Conservation (phyloP, 1,140 invertebrate genomes). For the Hermetia illucens region DNA sequence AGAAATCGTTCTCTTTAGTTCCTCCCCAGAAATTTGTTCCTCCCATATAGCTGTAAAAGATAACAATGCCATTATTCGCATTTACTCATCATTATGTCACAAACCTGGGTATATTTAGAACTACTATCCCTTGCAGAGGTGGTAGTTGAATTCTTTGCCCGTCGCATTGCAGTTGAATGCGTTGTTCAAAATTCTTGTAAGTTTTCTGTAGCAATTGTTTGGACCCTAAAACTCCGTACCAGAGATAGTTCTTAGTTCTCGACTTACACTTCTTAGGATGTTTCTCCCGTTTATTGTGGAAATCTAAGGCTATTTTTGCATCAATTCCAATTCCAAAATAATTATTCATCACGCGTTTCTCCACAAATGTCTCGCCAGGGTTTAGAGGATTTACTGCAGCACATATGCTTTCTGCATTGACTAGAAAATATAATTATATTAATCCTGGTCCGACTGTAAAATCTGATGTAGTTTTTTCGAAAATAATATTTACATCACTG, state of each 20-base stretch:
- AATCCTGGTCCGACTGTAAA: constrained; percentile 54
- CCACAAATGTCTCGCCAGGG: constrained; percentile 74
- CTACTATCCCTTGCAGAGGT: constrained; percentile 89
- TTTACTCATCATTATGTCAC: too few relatives aligned
- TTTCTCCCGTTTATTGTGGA: constrained; percentile 94
- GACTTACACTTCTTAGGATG: constrained; percentile 95
- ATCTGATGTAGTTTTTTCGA: constrained; percentile 29
- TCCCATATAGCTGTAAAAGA: constrained; percentile 80
- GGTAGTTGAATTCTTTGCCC: constrained; percentile 83
- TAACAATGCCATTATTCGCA: too few relatives aligned
- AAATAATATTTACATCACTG: neutral
- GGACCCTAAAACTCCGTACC: constrained; percentile 90
- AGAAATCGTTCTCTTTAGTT: constrained; percentile 75
- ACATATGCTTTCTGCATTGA: constrained; percentile 92
- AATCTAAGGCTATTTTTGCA: constrained; percentile 95
- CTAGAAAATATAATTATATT: constrained; percentile 80
- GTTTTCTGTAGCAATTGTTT: constrained; percentile 84
- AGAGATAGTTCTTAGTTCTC: constrained; percentile 92
- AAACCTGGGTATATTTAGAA: constrained; percentile 82
- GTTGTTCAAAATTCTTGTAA: constrained; percentile 91
- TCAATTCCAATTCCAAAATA: constrained; percentile 99
- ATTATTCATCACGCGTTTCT: constrained; percentile 96
- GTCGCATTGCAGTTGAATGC: constrained; percentile 86
- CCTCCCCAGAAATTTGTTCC: constrained; percentile 98
- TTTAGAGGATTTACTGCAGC: constrained; percentile 86